Evolutionary conservation across 2,888 invertebrate species (phyloP), one percentile per base, ranked within the genome.

Genomic region (Torymus tubicola): DNA sequence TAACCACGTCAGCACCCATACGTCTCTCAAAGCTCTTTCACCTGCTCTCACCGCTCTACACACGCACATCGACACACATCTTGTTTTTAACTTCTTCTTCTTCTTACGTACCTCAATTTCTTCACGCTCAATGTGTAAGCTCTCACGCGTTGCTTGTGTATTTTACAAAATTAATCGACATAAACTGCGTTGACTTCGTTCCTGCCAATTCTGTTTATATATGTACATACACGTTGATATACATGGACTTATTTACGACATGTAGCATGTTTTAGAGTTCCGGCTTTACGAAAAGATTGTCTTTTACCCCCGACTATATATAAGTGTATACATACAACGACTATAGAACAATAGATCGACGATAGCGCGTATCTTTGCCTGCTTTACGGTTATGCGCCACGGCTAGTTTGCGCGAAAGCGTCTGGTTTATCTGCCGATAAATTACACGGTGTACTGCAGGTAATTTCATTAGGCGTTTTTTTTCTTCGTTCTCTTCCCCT

Each of bases 231-330:
- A 72, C 75, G 72, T 80, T 77, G 76, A 76, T 77, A 76, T 77
- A 76, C 76, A 80, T 80, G n/a, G 72, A 72, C 76, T 80, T 80
- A 77, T 80, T 80, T 80, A 76, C 57, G 72, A 75, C 69, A 50
- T 16, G 53, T 63, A 63, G n/a, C n/a, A 61, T 61, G 63, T 57
- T 69, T 69, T 55, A 53, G 63, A 42, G 42, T 76, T 76, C 69
- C 68, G 24, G 57, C 67, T 72, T 78, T 67, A 67, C 60, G 71
- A 53, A 78, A 67, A 78, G 71, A 72, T 78, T 72, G 67, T 67
- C 72, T 68, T 78, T 71, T 42, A 42, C 53, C 42, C 42, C 21
- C 58, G 74, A 21, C 16, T 31, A 12, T 68, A 21, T 53, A 42
- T 16, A 71, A 60, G 18, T 31, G 3, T 42, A 42, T 8, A 8